Evolutionary conservation across 2,888 invertebrate species (phyloP).

Genomic region (Crioceris asparagi): DNA sequence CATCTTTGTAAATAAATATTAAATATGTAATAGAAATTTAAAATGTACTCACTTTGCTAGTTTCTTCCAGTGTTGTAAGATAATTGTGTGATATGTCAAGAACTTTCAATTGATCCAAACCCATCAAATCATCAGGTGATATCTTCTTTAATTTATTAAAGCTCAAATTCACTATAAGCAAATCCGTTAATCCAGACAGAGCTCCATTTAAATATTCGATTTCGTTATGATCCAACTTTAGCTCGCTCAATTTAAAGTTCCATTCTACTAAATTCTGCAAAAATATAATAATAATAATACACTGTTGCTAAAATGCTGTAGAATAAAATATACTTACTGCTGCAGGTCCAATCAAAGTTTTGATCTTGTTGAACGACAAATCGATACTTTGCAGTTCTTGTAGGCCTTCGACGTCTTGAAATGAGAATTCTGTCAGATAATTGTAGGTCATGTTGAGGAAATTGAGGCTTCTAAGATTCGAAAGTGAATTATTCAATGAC

Average conservation of each 20-base stretch:
- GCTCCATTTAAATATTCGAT: constrained; percentile 62
- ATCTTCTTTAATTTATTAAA: constrained; percentile 64
- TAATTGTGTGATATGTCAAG: constrained; percentile 72
- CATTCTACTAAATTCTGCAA: constrained; percentile 66
- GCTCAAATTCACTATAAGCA: constrained; percentile 62
- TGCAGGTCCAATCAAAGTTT: constrained; percentile 52
- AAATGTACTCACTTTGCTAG: constrained; percentile 65
- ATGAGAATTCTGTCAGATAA: constrained; percentile 62
- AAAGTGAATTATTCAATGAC: constrained; percentile 60
- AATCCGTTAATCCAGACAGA: constrained; percentile 61
- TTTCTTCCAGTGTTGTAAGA: constrained; percentile 66
- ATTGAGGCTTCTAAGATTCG: constrained; percentile 54
- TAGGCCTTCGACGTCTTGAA: constrained; percentile 67
- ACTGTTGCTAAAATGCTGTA: background rate
- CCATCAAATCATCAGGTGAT: constrained; percentile 66
- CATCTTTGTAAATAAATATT: too few species aligned
- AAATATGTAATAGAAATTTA: too few species aligned
- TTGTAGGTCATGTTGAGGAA: constrained; percentile 69
- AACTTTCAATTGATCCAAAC: constrained; percentile 60
- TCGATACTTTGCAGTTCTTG: constrained; percentile 61
- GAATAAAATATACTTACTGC: constrained; percentile 40
- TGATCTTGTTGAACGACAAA: constrained; percentile 65
- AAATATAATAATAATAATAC: constrained; percentile 3
- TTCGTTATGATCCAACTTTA: constrained; percentile 65
- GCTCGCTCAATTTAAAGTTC: constrained; percentile 59